Evolutionary conservation across 2,888 invertebrate genomes (phyloP).

Genomic region (Flexamia atlantica): DNA sequence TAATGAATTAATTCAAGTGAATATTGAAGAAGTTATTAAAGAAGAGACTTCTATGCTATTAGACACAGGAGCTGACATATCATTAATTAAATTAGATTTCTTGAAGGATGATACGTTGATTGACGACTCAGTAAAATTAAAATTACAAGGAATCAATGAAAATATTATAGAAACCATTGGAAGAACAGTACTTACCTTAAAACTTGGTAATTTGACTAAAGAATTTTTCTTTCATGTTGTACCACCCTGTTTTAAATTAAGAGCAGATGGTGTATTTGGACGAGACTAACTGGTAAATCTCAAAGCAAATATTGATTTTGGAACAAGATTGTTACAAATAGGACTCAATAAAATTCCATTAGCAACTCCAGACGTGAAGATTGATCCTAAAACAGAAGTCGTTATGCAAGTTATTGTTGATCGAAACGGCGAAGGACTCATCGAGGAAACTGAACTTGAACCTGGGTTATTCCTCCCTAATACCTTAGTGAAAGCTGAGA

Average conservation of each 20-base stretch:
- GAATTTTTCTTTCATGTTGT: neutral
- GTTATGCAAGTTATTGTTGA: neutral
- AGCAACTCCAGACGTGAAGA: neutral
- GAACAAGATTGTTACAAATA: neutral
- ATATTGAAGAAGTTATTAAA: neutral
- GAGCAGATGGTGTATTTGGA: neutral
- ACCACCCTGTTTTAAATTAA: neutral
- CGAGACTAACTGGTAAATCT: neutral
- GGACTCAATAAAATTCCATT: conserved; percentile 25
- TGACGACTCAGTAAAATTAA: neutral
- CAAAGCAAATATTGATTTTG: neutral
- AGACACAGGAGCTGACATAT: neutral
- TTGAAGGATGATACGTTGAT: conserved; percentile 7
- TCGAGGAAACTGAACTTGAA: neutral
- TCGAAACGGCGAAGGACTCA: neutral
- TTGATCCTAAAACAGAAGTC: neutral
- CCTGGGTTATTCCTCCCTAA: neutral
- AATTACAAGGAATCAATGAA: conserved; percentile 2
- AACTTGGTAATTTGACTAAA: neutral
- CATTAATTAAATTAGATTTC: neutral
- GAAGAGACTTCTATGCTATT: neutral
- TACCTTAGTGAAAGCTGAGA: neutral
- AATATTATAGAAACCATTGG: neutral
- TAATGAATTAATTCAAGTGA: neutral
- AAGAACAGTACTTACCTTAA: neutral